Conservation (phyloP, 2,113 vertebrate species). For the Mellivora capensis region DNA sequence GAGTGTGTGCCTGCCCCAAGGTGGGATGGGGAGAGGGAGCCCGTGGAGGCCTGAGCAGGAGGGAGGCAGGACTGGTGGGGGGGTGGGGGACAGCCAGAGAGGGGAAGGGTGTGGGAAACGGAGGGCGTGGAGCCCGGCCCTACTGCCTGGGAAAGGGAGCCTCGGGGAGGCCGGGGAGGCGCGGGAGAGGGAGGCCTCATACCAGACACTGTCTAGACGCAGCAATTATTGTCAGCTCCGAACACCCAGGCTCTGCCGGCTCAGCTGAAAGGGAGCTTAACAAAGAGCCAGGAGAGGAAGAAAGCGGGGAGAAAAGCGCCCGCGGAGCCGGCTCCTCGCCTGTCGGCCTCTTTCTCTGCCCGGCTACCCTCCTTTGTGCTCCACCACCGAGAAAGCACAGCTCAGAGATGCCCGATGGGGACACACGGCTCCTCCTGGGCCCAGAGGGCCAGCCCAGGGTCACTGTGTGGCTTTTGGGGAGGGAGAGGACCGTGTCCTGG, state of each 20-base stretch:
- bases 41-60: constrained; percentile 53
- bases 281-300: constrained; percentile 80
- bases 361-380: constrained; percentile 10
- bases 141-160: constrained; percentile 55
- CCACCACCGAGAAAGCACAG: neutral
- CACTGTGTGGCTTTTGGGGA: neutral
- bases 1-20: constrained; percentile 33
- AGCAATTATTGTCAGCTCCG: constrained; percentile 94
- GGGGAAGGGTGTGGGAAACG: constrained; percentile 73
- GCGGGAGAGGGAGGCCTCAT: constrained; percentile 85
- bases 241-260: constrained; percentile 92
- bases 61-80: constrained; percentile 79
- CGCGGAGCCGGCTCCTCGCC: constrained; percentile 73
- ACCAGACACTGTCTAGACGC: constrained; percentile 97
- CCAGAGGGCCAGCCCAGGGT: neutral
- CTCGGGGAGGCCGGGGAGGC: constrained; percentile 73
- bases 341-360: constrained; percentile 64
- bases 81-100: constrained; percentile 54
- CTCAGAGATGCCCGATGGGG: neutral
- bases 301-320: constrained; percentile 61
- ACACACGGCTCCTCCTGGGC: neutral
- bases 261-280: constrained; percentile 90
- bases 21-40: constrained; percentile 33
- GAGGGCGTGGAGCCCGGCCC: constrained; percentile 52
- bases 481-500: neutral